Evolutionary conservation across 2,888 invertebrate species (phyloP), one percentile per base, ranked within the genome.

Genomic region (Lagria hirta): DNA sequence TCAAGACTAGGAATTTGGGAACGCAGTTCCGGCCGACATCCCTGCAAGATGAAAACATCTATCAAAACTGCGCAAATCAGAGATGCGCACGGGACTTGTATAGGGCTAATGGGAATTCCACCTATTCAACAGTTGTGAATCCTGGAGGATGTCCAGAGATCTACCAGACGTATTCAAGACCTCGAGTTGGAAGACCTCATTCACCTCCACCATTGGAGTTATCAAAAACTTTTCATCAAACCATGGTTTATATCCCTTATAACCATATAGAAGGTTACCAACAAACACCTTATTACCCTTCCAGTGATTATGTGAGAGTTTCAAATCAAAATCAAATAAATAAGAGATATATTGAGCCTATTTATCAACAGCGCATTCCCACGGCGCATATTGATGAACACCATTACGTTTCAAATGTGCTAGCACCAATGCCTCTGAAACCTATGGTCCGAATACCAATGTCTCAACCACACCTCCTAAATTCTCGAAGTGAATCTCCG

Each of bases 241-340:
- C 84, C 1, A 78, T 84, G 69, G 76, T 80, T 24, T 78, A 84
- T 50, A 81, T 85, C 56, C 84, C 84, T 1, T 84, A 84, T 61
- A 81, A 77, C 60, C 72, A 71, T 46, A 68, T 74, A 43, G 72
- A 73, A 56, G 67, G 61, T 10, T 67, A 30, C 28, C 63, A 14
- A 10, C 59, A 62, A 4, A 63, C 57, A 43, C 59, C 64, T 2
- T 64, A 67, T 28, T 67, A 69, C 41, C 60, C 61, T 24, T 47
- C 41, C 2, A 64, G 58, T 42, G 67, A 69, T 33, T 68, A 67
- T 40, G 54, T 61, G 2, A 51, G 67, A 30, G 63, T 69, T 16
- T 60, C 65, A 12, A 69, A 65, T 51, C 71, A 70, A 51, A 71
- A 71, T 47, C 68, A 70, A 53, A 68, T 70, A 28, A 71, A 71